Conservation (phyloP, 2,113 vertebrate species). For the Tor tambroides region DNA sequence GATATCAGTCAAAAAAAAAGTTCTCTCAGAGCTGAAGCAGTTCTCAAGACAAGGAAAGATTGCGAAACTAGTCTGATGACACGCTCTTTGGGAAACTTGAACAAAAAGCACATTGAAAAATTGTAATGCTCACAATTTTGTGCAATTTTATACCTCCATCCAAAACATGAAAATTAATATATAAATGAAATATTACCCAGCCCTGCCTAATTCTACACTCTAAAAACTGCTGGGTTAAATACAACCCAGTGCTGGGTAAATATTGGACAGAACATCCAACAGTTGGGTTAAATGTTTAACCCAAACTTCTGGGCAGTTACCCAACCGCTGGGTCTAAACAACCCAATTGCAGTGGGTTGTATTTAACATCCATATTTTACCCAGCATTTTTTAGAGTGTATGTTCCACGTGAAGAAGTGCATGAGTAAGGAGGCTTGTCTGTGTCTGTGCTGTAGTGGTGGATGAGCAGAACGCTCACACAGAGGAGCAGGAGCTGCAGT, state of each 20-base stretch:
- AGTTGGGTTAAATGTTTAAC: too few species aligned
- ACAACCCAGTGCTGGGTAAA: too few species aligned
- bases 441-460: conserved; percentile 78
- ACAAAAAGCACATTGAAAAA: background rate
- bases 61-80: background rate
- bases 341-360: too few species aligned
- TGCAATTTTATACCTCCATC: background rate
- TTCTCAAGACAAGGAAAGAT: background rate
- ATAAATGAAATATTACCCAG: background rate
- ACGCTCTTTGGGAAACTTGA: background rate
- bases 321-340: too few species aligned
- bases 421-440: background rate
- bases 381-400: too few species aligned
- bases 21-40: background rate
- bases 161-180: background rate
- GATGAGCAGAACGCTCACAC: conserved; percentile 89
- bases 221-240: too few species aligned
- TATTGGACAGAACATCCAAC: too few species aligned
- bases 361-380: too few species aligned
- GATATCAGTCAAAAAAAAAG: background rate
- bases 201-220: background rate
- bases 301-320: too few species aligned
- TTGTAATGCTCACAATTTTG: background rate
- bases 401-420: background rate
- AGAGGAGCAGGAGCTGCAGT: conserved; percentile 81